Base-by-base conservation (phyloP, 2,797 vertebrate species). In the Neomorphus geoffroyi region DNA sequence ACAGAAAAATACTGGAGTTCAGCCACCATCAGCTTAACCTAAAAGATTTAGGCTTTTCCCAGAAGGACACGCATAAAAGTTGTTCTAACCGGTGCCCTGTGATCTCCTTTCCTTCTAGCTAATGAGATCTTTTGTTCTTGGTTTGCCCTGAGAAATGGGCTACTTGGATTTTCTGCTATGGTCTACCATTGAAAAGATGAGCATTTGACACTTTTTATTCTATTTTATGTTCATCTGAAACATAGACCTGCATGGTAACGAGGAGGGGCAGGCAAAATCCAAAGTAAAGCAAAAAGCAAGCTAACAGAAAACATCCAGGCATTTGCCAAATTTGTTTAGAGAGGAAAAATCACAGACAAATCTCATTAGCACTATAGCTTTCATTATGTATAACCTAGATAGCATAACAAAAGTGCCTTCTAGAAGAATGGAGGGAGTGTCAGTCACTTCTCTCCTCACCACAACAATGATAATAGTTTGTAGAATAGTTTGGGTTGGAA, bases 1-100 rank as follows among this genome's bases (percentile, higher is more conserved):
- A n/a, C 2, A 10, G 13, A 79, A 17, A 10, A 19, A 6, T 10
- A 18, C 5, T 12, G 30, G 60, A 58, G 26, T 79, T 67, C 11
- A 61, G 8, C 24, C n/a, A 17, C 11, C 1, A 0, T 64, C n/a
- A 37, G 4, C 41, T 86, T 45, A 62, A 57, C 6, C 1, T 39
- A 35, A 69, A 86, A 39, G 3, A 21, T 43, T 73, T 15, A 37
- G 43, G 13, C 4, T 56, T 71, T 86, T 79, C 18, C 15, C 13
- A 33, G 30, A 32, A 57, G 11, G 26, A 48, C 15, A 53, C 9
- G 19, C 2, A 0, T 18, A 10, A 79, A 10, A 11, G 7, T 0
- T 65, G 6, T 51, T 74, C 19, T 61, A 13, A 35, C 6, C 0
- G 1, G 9, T 65, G 35, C 15, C 27, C 23, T 37, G 16, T 77